Base-by-base conservation (phyloP, 2,888 invertebrate species). In the Caenorhabditis macrosperma region DNA sequence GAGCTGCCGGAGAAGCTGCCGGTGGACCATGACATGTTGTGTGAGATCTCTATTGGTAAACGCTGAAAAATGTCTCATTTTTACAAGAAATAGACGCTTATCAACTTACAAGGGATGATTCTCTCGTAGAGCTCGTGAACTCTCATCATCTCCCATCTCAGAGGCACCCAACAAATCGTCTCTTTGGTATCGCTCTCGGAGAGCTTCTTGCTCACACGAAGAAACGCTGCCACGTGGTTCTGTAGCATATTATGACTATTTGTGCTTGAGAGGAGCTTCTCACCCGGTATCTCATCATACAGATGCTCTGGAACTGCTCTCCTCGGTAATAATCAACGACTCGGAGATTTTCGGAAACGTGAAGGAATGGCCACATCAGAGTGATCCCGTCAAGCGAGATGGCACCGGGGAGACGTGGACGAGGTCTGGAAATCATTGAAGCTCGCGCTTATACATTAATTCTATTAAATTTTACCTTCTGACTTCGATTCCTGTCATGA, bases 401-500 rank as follows among this genome's bases (percentile, higher is more conserved):
- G 6, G 12, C 2, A 1, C 5, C n/a, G 2, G 52, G 52, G 28
- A 66, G 35, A 4, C 24, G 33, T 0, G 10, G 24, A 46, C 24
- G 48, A 0, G 30, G 48, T 33, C 68, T 57, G 35, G 28, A 35
- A 24, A 12, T n/a, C n/a, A n/a, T n/a, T n/a, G n/a, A n/a, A n/a
- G n/a, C n/a, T n/a, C n/a, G n/a, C n/a, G n/a, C n/a, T n/a, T n/a
- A n/a, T n/a, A 0, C n/a, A 35, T 2, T 10, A 17, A 33, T 2
- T 20, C 55, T 52, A 17, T 28, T 28, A 28, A 28, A 52, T 15
- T 22, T 33, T 17, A 68, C 68, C 46, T 33, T 17, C 59, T 28
- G 15, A 68, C 38, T 59, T 68, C 30, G 10, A 68, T 59, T 17
- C 68, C 68, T 7, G 48, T 48, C 26, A 68, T 57, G 17, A 38